Base-by-base conservation (phyloP, 64 coral and sea anemone genomes). In the Montipora cactus region DNA sequence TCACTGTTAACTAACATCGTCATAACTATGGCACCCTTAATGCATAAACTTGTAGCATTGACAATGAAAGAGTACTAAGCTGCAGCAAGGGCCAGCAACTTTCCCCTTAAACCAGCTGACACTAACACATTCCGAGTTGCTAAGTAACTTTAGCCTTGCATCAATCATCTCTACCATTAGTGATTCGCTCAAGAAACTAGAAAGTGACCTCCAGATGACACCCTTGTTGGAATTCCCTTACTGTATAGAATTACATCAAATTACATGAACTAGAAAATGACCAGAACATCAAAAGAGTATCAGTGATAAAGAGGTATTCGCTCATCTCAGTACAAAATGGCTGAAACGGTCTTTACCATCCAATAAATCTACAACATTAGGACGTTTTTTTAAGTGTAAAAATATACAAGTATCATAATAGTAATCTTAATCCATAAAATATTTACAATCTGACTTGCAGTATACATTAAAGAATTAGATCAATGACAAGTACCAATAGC, bases 391-490 rank as follows among this genome's bases (percentile, higher is more conserved):
- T 86, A 70, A 86, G 64, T 86, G 82, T 86, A 86, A 86, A 86
- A 86, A 86, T 86, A 86, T 86, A 86, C 82, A 86, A 86, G 82
- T 86, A 86, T 86, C 62, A 86, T 86, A 57, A 84, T 84, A 86
- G 82, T 86, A 46, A 86, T 86, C 66, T 86, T 71, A 86, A 70
- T 86, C 66, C 82, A 86, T 86, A 86, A 86, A 86, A 86, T 86
- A 86, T 86, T 86, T 86, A 86, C 82, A 86, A 71, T 66, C 68
- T 11, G 66, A 51, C 19, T 64, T 86, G 82, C 46, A 86, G 82
- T 72, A 86, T 86, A 86, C 82, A 86, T 86, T 86, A 86, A 86
- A 86, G 82, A 86, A 86, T 86, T 86, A 86, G 71, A 64, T 49
- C 66, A 72, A 86, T 86, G 82, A 72, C 13, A 86, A 49, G 82